Conservation (phyloP, 2,113 vertebrate species). For the Dasypus novemcinctus region DNA sequence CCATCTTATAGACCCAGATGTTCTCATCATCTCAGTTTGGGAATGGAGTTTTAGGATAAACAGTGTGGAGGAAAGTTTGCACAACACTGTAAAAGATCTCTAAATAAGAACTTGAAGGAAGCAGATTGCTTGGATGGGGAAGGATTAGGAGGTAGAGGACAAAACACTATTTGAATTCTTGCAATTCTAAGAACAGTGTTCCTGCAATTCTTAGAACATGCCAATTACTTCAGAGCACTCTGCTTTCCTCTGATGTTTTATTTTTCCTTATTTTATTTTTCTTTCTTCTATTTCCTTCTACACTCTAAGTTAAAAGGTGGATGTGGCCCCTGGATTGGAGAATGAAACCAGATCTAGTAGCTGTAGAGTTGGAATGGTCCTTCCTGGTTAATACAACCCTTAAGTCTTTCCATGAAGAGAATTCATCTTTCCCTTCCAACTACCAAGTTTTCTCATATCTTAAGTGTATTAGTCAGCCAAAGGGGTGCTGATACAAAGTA, state of each 20-base stretch:
- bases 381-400: neutral
- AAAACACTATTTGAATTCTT: neutral
- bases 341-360: neutral
- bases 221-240: neutral
- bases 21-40: neutral
- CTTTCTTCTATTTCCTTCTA: too few relatives aligned
- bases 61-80: neutral
- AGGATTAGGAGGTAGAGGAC: neutral
- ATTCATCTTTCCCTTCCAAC: neutral
- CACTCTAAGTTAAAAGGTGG: neutral
- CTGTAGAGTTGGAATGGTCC: neutral
- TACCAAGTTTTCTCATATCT: neutral
- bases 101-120: neutral
- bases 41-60: neutral
- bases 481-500: too few relatives aligned
- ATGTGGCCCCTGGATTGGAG: neutral
- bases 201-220: neutral
- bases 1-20: neutral
- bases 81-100: neutral
- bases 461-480: too few relatives aligned
- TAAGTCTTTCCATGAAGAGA: neutral
- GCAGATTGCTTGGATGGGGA: too few relatives aligned
- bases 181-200: too few relatives aligned
- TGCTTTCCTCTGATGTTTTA: neutral
- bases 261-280: neutral